These are phyloP conservation scores for Teleogryllus occipitalis DNA, from an alignment of 1,140 invertebrate genomes.

Conservation along the genomic window DNA sequence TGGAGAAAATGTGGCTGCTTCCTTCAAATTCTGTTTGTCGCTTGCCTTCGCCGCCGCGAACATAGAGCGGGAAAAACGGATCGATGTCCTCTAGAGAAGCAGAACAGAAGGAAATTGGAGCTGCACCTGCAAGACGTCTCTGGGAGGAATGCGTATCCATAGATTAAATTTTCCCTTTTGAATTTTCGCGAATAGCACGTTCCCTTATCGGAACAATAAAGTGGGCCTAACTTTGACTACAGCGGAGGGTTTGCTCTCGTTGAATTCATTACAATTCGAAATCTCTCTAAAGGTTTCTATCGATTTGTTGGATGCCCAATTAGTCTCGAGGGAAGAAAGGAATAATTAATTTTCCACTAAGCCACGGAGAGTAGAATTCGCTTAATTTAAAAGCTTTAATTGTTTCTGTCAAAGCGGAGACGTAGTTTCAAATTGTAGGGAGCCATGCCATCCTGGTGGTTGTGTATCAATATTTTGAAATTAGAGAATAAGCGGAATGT, in stretches of 20 bases:
- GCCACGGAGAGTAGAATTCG: background rate
- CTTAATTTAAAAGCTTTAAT: background rate
- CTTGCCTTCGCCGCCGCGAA: no score
- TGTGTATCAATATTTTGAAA: no score
- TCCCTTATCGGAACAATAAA: background rate
- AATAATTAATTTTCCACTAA: slow-evolving; percentile 1
- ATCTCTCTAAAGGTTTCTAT: background rate
- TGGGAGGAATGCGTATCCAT: background rate
- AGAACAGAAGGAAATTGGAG: background rate
- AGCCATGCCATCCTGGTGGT: background rate
- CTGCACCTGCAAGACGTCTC: background rate
- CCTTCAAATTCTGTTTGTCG: background rate
- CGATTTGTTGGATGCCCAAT: background rate
- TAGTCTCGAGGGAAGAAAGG: background rate
- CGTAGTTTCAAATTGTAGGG: background rate
- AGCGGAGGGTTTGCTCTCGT: background rate
- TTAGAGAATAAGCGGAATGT: no score
- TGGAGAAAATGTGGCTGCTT: no score
- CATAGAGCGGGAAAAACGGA: background rate
- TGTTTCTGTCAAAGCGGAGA: background rate
- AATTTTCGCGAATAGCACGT: background rate
- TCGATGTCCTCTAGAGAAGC: background rate
- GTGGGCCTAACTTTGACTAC: background rate
- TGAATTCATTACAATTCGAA: background rate
- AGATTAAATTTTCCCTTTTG: slow-evolving; percentile 5